A percentile compares a stretch with the other conserved stretches of the same genome.
These are phyloP conservation scores for Meta bourneti DNA, from an alignment of 2,888 invertebrate genomes.

Conservation along the genomic window DNA sequence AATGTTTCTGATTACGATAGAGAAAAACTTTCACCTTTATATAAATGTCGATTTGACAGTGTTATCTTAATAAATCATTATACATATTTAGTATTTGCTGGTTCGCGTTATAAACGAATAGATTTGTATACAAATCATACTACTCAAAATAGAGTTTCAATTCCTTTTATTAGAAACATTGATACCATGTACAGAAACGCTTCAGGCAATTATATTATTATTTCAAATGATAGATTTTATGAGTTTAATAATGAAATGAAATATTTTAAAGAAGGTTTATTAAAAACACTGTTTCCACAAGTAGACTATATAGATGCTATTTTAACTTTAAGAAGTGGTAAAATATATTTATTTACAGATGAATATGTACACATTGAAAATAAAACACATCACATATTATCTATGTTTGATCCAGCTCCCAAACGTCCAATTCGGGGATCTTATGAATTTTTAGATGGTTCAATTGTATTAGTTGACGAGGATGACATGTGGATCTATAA, in stretches of 20 bases:
- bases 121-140: not conserved
- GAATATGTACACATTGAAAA: not conserved
- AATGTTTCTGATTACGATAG: not conserved
- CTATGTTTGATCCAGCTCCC: not conserved
- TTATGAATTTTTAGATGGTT: not conserved
- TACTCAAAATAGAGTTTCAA: not conserved
- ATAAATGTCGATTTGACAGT: conserved; percentile 2
- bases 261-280: not conserved
- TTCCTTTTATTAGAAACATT: conserved; percentile 12
- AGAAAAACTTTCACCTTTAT: not conserved
- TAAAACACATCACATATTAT: not conserved
- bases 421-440: not conserved
- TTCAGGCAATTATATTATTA: not conserved
- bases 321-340: not conserved
- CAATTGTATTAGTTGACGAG: not conserved
- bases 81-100: not conserved
- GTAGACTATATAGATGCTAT: not conserved
- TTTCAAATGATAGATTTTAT: conserved; percentile 11
- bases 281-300: not conserved
- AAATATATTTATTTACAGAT: not conserved
- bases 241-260: conserved; percentile 1
- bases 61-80: not conserved
- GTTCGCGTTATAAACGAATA: not conserved
- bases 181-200: conserved; percentile 3
- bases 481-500: not conserved